Evolutionary conservation across 2,888 invertebrate genomes (phyloP).

Genomic region (Eupithecia centaureata): DNA sequence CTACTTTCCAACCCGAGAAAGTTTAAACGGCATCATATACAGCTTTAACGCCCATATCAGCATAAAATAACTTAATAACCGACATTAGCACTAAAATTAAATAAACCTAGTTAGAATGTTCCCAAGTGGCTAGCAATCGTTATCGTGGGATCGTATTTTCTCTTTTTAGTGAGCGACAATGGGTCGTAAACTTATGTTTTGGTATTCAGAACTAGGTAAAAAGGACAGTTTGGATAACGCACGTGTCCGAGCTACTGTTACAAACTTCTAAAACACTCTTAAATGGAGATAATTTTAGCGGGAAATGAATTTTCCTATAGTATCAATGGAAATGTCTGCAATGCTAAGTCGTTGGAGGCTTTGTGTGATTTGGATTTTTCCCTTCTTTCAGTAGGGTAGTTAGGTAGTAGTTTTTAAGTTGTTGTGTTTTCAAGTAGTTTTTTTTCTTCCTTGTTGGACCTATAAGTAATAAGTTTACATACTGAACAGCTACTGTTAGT

Average conservation of each 20-base stretch:
- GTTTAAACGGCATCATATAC: neutral
- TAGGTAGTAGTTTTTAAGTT: too few species aligned
- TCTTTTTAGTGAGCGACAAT: slow-evolving; percentile 57
- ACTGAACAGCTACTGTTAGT: too few species aligned
- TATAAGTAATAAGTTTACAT: too few species aligned
- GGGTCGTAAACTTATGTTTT: slow-evolving; percentile 72
- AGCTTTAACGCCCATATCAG: neutral
- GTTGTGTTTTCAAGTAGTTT: too few species aligned
- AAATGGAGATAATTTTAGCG: neutral
- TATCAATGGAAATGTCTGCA: too few species aligned
- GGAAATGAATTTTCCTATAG: too few species aligned
- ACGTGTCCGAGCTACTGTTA: slow-evolving; percentile 53
- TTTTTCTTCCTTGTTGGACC: too few species aligned
- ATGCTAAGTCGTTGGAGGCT: too few species aligned
- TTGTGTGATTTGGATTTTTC: too few species aligned
- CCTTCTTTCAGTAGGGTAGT: too few species aligned
- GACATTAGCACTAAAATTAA: slow-evolving; percentile 49
- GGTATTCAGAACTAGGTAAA: slow-evolving; percentile 52
- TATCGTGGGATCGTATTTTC: slow-evolving; percentile 49
- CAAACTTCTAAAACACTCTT: neutral
- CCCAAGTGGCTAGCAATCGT: slow-evolving; percentile 8
- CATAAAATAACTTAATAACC: neutral
- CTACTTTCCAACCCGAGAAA: neutral
- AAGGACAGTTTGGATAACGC: slow-evolving; percentile 40
- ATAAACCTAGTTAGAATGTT: slow-evolving; percentile 23